Base-by-base conservation (phyloP, 2,113 vertebrate species). In the Chloropsis hardwickii region DNA sequence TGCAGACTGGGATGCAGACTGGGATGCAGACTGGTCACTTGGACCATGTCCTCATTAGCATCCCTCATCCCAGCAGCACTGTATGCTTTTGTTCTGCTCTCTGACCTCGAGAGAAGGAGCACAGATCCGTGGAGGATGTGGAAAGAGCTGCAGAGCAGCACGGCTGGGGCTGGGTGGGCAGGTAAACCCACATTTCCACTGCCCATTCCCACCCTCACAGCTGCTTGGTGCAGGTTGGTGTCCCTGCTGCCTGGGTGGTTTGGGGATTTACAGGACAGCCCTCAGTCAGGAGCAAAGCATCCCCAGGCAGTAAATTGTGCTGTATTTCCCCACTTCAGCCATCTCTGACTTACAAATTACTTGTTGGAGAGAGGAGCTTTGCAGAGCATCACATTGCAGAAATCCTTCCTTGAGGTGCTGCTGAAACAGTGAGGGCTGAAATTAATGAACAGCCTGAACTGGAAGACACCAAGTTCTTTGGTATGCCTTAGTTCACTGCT, bases 231-330 rank as follows among this genome's bases (percentile, higher is more conserved):
- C 27, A 53, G n/a, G 22, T 1, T 39, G 51, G 51, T 33, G 19
- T 48, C 64, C 47, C 58, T 0, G 0, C 31, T 29, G 20, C 57
- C 39, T 42, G 33, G 4, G 14, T 37, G 31, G 15, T 35, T 37
- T 50, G 40, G 57, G 62, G 14, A 58, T 50, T 71, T 70, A 20
- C 27, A 74, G 74, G 39, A 58, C n/a, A 70, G 7, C 8, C 9
- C 3, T 35, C 10, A 48, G 14, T 6, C 51, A 60, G 71, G 17
- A 73, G 40, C 28, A 65, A 28, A 77, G 47, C 35, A 70, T n/a
- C 6, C 33, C 39, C 27, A 29, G 54, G n/a, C 78, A 71, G n/a
- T 29, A 40, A 12, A 11, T 20, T 4, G 1, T 39, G 37, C 44
- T 84, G 28, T 51, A 31, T 37, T 86, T 50, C 23, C 54, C n/a